A percentile compares a stretch with the other conserved stretches of the same genome.
phyloP scores from a whole-genome alignment of 2,113 vertebrate genomes.

The Elgaria multicarinata region DNA sequence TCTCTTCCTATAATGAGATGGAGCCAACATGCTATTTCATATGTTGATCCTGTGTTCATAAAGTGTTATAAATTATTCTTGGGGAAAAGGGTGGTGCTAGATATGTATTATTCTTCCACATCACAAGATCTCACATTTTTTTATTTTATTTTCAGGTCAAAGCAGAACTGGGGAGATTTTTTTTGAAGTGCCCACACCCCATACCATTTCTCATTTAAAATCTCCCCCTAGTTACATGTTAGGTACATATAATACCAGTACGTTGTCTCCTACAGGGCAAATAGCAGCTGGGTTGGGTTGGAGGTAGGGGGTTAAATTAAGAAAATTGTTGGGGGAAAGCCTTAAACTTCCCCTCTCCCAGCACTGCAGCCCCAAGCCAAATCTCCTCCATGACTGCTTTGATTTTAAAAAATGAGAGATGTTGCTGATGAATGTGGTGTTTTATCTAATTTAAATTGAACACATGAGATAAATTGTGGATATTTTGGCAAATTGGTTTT shows the following conservation, averaged over 20 bases:
- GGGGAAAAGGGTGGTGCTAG: neutral
- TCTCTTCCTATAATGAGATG: neutral
- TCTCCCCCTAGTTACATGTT: neutral
- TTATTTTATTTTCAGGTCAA: conserved; percentile 1
- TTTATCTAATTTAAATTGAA: neutral
- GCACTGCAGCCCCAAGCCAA: neutral
- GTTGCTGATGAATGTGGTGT: neutral
- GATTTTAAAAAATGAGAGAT: neutral
- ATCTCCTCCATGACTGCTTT: neutral
- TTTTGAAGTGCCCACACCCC: too few species aligned
- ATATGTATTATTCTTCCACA: neutral
- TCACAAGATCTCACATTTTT: neutral
- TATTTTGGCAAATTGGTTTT: neutral
- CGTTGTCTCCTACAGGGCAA: neutral
- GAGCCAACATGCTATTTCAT: neutral
- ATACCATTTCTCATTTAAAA: too few species aligned
- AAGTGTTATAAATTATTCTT: neutral
- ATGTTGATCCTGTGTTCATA: neutral
- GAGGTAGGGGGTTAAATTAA: neutral
- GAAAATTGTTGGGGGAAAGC: neutral
- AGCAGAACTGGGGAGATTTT: neutral
- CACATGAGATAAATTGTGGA: neutral
- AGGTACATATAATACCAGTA: neutral
- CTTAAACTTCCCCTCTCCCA: neutral
- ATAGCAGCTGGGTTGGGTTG: neutral